phyloP scores from a whole-genome alignment of 2,888 invertebrate species.

The Platycheirus albimanus region DNA sequence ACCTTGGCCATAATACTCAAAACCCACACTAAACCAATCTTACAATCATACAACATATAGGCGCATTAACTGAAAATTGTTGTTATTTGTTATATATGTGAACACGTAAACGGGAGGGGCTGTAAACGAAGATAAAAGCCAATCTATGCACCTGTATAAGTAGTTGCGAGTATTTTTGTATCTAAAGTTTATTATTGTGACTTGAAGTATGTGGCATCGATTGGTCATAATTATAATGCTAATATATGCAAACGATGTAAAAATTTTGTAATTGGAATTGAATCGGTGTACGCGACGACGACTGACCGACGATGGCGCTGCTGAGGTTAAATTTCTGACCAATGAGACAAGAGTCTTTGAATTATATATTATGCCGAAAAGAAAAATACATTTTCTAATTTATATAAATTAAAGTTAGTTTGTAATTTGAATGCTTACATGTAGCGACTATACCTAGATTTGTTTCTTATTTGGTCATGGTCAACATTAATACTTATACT shows the following conservation, averaged over 20 bases:
- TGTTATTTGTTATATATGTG: constrained; percentile 25
- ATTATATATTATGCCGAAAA: neutral
- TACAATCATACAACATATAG: constrained; percentile 2
- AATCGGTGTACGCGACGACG: constrained; percentile 37
- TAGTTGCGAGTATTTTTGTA: neutral
- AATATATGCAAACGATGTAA: constrained; percentile 68
- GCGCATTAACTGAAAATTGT: constrained; percentile 69
- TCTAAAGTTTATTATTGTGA: constrained; percentile 36
- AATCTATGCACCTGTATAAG: constrained; percentile 20
- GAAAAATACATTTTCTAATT: constrained; percentile 50
- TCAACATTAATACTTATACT: constrained; percentile 50
- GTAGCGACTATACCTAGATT: too few relatives aligned
- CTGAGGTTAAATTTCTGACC: constrained; percentile 55
- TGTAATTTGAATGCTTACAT: neutral
- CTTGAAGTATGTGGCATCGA: constrained; percentile 54
- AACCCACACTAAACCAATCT: constrained; percentile 34
- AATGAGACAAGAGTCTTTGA: constrained; percentile 42
- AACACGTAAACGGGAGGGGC: constrained; percentile 37
- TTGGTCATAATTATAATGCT: constrained; percentile 58
- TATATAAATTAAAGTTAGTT: constrained; percentile 2
- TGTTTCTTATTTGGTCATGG: constrained; percentile 54
- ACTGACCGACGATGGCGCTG: neutral
- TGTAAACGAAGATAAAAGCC: neutral
- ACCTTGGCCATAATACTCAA: constrained; percentile 71
- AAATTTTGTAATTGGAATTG: constrained; percentile 67